These are phyloP conservation scores for Neria commutata DNA, from an alignment of 2,888 invertebrate genomes.

Conservation along the genomic window DNA sequence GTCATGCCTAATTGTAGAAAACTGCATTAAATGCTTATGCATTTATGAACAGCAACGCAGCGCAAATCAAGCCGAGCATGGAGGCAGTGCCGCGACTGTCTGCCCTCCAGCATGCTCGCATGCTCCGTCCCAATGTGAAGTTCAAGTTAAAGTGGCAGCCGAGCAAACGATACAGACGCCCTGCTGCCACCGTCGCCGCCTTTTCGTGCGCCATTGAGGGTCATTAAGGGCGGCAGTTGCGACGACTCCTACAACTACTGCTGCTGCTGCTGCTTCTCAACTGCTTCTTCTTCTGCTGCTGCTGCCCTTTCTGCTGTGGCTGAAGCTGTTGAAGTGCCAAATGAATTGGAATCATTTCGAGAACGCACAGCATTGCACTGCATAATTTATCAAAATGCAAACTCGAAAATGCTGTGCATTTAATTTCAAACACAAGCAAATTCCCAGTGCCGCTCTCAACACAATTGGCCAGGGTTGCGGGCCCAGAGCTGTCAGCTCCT, in stretches of 20 bases:
- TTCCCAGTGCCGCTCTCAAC: too few species aligned
- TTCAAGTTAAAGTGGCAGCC: conserved; percentile 20
- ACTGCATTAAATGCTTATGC: conserved; percentile 22
- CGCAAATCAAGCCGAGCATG: background rate
- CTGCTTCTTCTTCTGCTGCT: background rate
- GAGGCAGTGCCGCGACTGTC: background rate
- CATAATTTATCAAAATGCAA: conserved; percentile 14
- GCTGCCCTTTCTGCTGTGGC: background rate
- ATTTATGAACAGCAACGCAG: conserved; percentile 10
- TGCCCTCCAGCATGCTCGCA: background rate
- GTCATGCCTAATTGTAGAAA: conserved; percentile 14
- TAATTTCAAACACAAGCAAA: too few species aligned
- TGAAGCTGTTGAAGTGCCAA: conserved; percentile 21
- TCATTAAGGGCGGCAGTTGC: too few species aligned
- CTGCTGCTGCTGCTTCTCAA: background rate
- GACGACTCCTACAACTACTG: background rate
- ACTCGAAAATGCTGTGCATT: too few species aligned
- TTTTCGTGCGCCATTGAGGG: background rate
- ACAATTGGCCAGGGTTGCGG: too few species aligned
- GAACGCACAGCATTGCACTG: conserved; percentile 6
- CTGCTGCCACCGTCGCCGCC: background rate
- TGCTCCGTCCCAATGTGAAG: conserved; percentile 6
- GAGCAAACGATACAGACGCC: background rate
- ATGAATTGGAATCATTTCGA: conserved; percentile 23
- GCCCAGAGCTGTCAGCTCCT: too few species aligned